Evolutionary conservation across 2,113 vertebrate genomes (phyloP).

Genomic region (Mustela nigripes): DNA sequence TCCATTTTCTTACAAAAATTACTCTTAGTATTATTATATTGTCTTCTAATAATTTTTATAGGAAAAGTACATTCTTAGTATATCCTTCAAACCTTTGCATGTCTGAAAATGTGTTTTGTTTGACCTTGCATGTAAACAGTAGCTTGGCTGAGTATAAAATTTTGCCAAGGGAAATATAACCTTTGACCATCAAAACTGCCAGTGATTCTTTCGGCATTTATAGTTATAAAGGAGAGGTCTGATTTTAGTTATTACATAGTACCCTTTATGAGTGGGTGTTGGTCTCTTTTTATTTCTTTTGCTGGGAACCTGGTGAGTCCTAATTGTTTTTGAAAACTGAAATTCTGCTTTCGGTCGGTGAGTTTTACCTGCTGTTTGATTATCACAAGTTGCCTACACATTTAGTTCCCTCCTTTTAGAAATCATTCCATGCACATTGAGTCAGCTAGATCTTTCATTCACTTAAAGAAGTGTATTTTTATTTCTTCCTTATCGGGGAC

Average conservation of each 20-base stretch:
- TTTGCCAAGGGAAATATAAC: background rate
- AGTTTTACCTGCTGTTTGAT: background rate
- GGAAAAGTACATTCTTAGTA: background rate
- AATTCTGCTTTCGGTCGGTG: background rate
- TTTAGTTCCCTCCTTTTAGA: background rate
- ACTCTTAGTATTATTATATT: background rate
- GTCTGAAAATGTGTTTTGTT: slow-evolving; percentile 2
- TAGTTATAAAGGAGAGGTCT: background rate
- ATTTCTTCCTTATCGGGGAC: background rate
- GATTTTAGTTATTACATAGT: background rate
- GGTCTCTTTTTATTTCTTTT: background rate
- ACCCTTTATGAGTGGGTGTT: background rate
- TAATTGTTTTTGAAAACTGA: slow-evolving; percentile 29
- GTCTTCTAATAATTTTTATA: slow-evolving; percentile 39
- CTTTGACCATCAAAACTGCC: slow-evolving; percentile 26
- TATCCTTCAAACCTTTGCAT: background rate
- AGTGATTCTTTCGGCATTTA: background rate
- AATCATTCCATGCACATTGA: background rate
- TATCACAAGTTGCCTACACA: background rate
- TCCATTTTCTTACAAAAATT: background rate
- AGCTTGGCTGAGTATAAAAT: background rate
- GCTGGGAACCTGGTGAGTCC: background rate
- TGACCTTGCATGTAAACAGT: slow-evolving; percentile 22
- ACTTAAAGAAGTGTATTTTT: background rate
- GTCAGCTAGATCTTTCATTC: background rate